Base-by-base conservation (phyloP, 2,888 invertebrate species). In the Carcina quercana region DNA sequence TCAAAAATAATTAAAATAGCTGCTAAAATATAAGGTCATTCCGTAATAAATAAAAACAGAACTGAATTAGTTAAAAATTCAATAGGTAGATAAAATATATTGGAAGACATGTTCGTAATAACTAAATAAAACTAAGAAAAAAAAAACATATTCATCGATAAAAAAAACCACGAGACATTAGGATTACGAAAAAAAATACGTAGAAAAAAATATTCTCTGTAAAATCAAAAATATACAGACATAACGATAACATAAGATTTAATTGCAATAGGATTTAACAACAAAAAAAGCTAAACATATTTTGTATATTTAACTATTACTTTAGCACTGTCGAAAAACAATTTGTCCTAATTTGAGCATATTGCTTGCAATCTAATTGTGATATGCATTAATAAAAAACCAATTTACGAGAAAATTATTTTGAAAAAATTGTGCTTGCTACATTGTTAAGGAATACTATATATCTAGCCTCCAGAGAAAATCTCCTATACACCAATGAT, bases 141-240 rank as follows among this genome's bases (percentile, higher is more conserved):
- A n/a, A n/a, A n/a, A n/a, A n/a, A n/a, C n/a, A 42, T 40, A 40
- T 32, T 14, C 30, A 34, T 29, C 35, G 35, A 47, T 39, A 48
- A 44, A 44, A 41, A 42, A n/a, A n/a, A n/a, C n/a, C n/a, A n/a
- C n/a, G n/a, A n/a, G n/a, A n/a, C n/a, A 1, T 26, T 40, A 40
- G 43, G 44, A 34, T 30, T 19, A 30, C 45, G 51, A 54, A 46
- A 44, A 39, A 45, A 43, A 44, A 52, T 47, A 52, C 47, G 49
- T 41, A 44, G 52, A 56, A 51, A 53, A 53, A 55, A 55, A 54
- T 55, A 47, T 42, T 28, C 40, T 47, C 60, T 59, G 65, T 54
- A 68, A n/a, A 20, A 57, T 67, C 72, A 75, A 75, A 79, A 74
- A 79, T 74, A 74, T 76, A 74, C 73, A 78, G 62, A 78, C 57